Evolutionary conservation across 2,113 vertebrate genomes (phyloP), one percentile per base, ranked within the genome.

Genomic region (Pseudorhombus dupliciocellatus): DNA sequence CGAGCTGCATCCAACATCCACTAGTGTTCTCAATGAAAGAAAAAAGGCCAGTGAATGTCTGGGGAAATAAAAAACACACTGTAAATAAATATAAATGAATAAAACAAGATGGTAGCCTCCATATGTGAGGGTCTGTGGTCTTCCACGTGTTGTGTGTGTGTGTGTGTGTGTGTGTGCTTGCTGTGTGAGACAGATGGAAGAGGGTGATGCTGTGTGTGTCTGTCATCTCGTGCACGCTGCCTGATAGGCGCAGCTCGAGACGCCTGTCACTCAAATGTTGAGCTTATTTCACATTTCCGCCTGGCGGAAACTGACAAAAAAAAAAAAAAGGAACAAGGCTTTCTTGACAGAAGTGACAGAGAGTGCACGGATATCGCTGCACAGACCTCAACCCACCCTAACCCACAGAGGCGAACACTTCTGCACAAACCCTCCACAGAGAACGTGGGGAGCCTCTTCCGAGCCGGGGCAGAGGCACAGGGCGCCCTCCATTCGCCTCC

Each of bases 321-420:
- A 91, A 91, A 89, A 86, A 85, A 91, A 87, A 86, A 90, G 90
- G 86, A 93, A 93, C 88, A 77, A 87, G 73, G 42, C 24, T 73
- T 68, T 81, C 18, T 77, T 79, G 74, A 84, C 61, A 86, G 58
- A 74, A 52, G 59, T 86, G 63, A 83, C 86, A 86, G 66, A 84
- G 65, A 75, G 56, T 68, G 53, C 80, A 34, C 66, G 70, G 67
- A 40, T 65, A 26, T 48, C 51, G 44, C 58, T 31, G 31, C 64
- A 70, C 66, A 79, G 66, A 88, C 80, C 76, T 83, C 84, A 88
- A 75, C 24, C 56, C n/a, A 60, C 69, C 55, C 66, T 40, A 48
- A 56, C 46, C 21, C 1, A 80, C 65, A 64, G 75, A 68, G 58
- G 26, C 20, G 8, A 75, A 28, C 70, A 31, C 52, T 69, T 46